Conservation (phyloP, 1,140 invertebrate genomes). For the Paramacrobiotus metropolitanus region DNA sequence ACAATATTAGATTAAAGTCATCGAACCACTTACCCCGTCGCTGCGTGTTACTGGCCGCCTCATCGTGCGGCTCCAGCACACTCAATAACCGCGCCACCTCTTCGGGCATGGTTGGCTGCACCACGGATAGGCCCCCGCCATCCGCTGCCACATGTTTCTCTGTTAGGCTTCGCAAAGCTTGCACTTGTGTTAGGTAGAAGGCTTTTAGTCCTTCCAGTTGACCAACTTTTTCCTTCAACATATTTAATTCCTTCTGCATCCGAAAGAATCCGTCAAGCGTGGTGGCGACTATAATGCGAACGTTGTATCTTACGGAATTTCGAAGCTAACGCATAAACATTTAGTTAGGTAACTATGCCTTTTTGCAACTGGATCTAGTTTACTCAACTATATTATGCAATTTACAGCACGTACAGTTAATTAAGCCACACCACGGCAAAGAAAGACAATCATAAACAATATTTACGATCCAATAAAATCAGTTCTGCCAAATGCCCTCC, state of each 20-base stretch:
- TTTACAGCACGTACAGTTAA: no score
- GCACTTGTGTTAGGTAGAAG: conserved; percentile 3
- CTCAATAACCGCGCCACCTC: background rate
- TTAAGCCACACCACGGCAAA: no score
- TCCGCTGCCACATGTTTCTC: background rate
- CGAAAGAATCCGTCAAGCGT: conserved; percentile 1
- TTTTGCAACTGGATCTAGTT: no score
- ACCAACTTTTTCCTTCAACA: background rate
- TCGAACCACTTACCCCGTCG: no score
- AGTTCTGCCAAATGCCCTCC: no score
- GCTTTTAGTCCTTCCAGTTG: background rate
- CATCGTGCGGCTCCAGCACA: no score
- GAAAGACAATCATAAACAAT: no score
- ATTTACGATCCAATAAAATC: no score
- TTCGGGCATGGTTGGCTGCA: conserved; percentile 3
- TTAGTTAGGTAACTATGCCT: no score
- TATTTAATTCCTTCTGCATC: background rate
- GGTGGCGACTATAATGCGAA: background rate
- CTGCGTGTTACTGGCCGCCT: no score
- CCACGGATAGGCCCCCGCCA: background rate
- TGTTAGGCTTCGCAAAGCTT: background rate
- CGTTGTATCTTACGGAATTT: background rate
- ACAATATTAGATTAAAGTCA: no score
- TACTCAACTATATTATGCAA: no score
- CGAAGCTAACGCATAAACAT: background rate